These are phyloP conservation scores for Melanostigma gelatinosum DNA, from an alignment of 2,113 vertebrate genomes.

Conservation along the genomic window DNA sequence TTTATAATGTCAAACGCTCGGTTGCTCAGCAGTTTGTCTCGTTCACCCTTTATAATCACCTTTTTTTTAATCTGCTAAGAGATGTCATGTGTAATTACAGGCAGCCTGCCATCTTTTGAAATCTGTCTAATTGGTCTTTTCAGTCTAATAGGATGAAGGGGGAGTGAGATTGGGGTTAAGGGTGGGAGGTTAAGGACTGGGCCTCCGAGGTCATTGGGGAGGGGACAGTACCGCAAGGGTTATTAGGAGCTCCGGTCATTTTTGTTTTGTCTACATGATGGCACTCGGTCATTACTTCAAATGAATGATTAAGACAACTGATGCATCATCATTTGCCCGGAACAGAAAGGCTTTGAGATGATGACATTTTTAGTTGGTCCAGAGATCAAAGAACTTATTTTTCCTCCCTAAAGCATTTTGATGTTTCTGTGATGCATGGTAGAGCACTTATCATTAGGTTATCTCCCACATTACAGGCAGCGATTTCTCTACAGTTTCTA, in stretches of 20 bases:
- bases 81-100: conserved; percentile 81
- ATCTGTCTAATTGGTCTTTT: conserved; percentile 85
- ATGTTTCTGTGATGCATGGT: conserved; percentile 45
- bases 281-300: conserved; percentile 60
- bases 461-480: conserved; percentile 59
- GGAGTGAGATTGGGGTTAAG: conserved; percentile 59
- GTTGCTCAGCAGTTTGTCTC: conserved; percentile 68
- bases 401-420: conserved; percentile 26
- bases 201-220: conserved; percentile 66
- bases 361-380: conserved; percentile 63
- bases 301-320: conserved; percentile 57
- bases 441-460: conserved; percentile 72
- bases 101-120: conserved; percentile 80
- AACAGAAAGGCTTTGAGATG: conserved; percentile 56
- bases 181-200: conserved; percentile 73
- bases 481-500: conserved; percentile 62
- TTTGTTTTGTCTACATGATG: conserved; percentile 61
- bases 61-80: conserved; percentile 72
- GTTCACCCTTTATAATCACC: conserved; percentile 71
- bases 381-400: conserved; percentile 66
- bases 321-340: conserved; percentile 57
- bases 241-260: conserved; percentile 51
- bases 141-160: conserved; percentile 77
- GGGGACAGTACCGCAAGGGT: conserved; percentile 42
- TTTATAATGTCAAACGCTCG: conserved; percentile 58